These are phyloP conservation scores for Tethea ocularis DNA, from an alignment of 2,888 invertebrate genomes.

Conservation along the genomic window DNA sequence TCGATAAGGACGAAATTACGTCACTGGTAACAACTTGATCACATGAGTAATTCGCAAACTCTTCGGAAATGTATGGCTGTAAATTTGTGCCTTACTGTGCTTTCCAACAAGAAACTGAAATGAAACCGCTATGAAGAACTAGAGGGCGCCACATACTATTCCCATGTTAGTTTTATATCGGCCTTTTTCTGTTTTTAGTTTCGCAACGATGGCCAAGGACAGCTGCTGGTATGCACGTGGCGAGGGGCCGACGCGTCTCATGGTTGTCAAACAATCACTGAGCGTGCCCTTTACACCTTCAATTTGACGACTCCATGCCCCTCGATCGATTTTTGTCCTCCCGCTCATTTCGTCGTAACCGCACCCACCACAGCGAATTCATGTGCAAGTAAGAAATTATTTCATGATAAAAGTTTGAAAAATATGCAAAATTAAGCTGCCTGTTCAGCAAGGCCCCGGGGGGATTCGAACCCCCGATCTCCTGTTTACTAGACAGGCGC, in stretches of 20 bases:
- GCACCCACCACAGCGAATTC: conserved; percentile 77
- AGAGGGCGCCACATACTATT: background rate
- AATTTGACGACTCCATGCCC: conserved; percentile 78
- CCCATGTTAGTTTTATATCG: conserved; percentile 7
- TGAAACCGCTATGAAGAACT: background rate
- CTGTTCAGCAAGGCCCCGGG: conserved; percentile 70
- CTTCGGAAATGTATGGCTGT: too few species aligned
- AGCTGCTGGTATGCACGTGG: conserved; percentile 84
- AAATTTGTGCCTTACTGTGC: too few species aligned
- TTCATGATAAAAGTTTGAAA: conserved; percentile 11
- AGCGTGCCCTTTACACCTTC: conserved; percentile 70
- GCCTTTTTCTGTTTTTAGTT: conserved; percentile 58
- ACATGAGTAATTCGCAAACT: too few species aligned
- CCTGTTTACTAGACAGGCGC: conserved; percentile 84
- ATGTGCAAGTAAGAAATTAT: conserved; percentile 83
- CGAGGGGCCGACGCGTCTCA: conserved; percentile 70
- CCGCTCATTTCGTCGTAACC: conserved; percentile 78
- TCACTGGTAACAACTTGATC: too few species aligned
- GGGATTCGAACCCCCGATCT: conserved; percentile 84
- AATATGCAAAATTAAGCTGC: conserved; percentile 18
- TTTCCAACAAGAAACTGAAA: too few species aligned
- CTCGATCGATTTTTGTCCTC: conserved; percentile 76
- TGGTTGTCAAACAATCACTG: conserved; percentile 74
- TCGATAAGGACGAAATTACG: too few species aligned
- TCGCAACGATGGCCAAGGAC: conserved; percentile 80